Percentiles rank a stretch among this genome's conserved stretches.
phyloP scores from a whole-genome alignment of 2,113 vertebrate genomes.

The Myrmophylax atrothorax region DNA sequence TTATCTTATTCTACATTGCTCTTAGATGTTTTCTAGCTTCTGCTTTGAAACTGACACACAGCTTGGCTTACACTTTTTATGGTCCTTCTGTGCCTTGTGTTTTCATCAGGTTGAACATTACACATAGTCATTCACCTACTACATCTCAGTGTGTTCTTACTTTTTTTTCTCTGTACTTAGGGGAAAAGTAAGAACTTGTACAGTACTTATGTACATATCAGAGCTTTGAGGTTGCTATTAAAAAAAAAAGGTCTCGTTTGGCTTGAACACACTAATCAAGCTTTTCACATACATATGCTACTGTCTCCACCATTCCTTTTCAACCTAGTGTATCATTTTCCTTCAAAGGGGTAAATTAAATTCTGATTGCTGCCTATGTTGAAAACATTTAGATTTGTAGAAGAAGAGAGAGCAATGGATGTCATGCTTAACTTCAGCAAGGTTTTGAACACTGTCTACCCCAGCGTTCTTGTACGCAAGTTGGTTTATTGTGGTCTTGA shows the following conservation, averaged over 20 bases:
- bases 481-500: not conserved
- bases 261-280: not conserved
- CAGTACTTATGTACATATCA: not conserved
- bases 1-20: conserved; percentile 27
- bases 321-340: not conserved
- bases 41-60: not conserved
- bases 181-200: not conserved
- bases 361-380: not conserved
- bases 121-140: not conserved
- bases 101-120: not conserved
- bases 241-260: not conserved
- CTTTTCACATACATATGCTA: not conserved
- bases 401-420: not conserved
- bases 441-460: not conserved
- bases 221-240: not conserved
- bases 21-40: conserved; percentile 27
- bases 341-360: not conserved
- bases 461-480: not conserved
- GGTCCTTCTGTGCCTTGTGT: not conserved
- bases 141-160: not conserved
- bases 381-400: not conserved
- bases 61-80: not conserved
- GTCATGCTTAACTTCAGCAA: not conserved
- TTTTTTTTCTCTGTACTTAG: not conserved
- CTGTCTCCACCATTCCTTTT: not conserved